Evolutionary conservation across 2,888 invertebrate genomes (phyloP), one percentile per base, ranked within the genome.

Genomic region (Papilio demoleus): DNA sequence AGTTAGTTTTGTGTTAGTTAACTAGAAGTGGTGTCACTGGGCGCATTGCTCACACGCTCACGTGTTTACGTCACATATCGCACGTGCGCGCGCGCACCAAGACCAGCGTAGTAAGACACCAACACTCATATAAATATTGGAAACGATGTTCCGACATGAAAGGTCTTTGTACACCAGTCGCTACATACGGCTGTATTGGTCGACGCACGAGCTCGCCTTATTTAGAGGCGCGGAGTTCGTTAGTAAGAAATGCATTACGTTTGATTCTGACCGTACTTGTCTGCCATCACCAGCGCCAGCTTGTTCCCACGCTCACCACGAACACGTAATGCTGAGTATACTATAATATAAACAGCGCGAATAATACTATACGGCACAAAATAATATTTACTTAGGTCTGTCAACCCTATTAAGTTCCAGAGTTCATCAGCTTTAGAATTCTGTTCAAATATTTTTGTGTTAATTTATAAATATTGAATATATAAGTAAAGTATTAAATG

Each of bases 161-260:
- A 12, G 12, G 8, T 27, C 67, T 19, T 4, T 0, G 60, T 50
- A 12, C 4, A 11, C 53, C 56, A 38, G 66, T 6, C 61, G 17
- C 4, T 9, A 34, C 59, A 24, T n/a, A 59, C 36, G 66, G 36
- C 4, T 22, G 60, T 14, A 45, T 22, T 9, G 53, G 27, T 27
- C 40, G 12, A 19, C 36, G 8, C 8, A 34, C 76, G 81, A 79
- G 79, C 82, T 79, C 81, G 73, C 86, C 86, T 77, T 86, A 83
- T 87, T 84, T 85, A 85, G 85, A 53, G 9, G 53, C 73, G 76
- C 74, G 40, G 59, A 36, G 34, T 66, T 47, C 50, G 58, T 58
- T 27, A 36, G 38, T 56, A 5, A 53, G 19, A 36, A 65, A 65
- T 56, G 65, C 56, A 56, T 65, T 38, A 50, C 64, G 24, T 40